These are phyloP conservation scores for Noctua janthe DNA, from an alignment of 2,888 invertebrate genomes.

Conservation along the genomic window DNA sequence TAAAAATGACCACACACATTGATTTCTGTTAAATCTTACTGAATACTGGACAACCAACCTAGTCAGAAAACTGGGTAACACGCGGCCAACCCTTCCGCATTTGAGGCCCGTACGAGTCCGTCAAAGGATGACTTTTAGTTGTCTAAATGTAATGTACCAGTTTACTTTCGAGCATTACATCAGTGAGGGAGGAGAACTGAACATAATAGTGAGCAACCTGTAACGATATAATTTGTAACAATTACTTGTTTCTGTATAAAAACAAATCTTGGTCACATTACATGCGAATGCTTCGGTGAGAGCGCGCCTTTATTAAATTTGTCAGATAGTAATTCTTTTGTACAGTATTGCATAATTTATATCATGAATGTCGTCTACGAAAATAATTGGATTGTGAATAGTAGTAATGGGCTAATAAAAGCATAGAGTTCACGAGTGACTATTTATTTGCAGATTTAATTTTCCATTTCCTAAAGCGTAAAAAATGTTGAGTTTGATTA, in stretches of 20 bases:
- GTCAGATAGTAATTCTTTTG: background rate
- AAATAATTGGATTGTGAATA: background rate
- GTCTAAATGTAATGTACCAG: background rate
- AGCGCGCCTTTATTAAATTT: background rate
- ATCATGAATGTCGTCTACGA: background rate
- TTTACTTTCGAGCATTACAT: background rate
- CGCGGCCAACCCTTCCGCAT: background rate
- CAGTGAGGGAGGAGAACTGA: background rate
- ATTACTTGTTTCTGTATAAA: background rate
- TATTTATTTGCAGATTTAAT: constrained; percentile 11
- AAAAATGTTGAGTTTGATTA: background rate
- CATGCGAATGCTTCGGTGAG: background rate
- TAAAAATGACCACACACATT: constrained; percentile 17
- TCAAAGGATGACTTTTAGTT: background rate
- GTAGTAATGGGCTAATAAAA: background rate
- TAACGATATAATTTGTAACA: background rate
- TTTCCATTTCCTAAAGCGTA: background rate
- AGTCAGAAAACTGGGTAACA: background rate
- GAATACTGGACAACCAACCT: background rate
- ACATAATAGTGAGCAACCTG: background rate
- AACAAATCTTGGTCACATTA: background rate
- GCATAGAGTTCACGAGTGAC: background rate
- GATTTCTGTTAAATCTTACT: background rate
- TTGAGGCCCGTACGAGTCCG: background rate
- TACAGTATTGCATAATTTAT: background rate